Evolutionary conservation across 2,888 invertebrate species (phyloP).

Genomic region (Amiota communis): DNA sequence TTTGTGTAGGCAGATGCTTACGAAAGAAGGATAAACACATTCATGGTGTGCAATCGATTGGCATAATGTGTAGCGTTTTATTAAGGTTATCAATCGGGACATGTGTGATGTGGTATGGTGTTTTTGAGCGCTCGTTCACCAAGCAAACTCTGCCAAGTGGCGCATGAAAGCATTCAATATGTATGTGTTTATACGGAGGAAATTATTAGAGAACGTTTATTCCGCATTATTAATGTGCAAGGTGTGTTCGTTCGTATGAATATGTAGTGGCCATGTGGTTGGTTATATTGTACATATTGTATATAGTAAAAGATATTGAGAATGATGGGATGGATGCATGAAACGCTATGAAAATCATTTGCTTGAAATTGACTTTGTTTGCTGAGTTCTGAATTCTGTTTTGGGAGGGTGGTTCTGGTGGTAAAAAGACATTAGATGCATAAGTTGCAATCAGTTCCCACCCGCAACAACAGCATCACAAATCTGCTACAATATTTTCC

Average conservation of each 20-base stretch:
- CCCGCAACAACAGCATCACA: too few species aligned
- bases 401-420: not conserved
- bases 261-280: conserved; percentile 37
- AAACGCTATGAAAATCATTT: not conserved
- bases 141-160: conserved; percentile 45
- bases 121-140: conserved; percentile 27
- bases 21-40: conserved; percentile 65
- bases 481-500: too few species aligned
- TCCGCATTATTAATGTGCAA: conserved; percentile 63
- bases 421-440: conserved; percentile 6
- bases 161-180: conserved; percentile 61
- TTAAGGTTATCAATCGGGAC: conserved; percentile 64
- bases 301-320: too few species aligned
- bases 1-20: conserved; percentile 39
- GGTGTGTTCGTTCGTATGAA: conserved; percentile 11
- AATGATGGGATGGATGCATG: not conserved
- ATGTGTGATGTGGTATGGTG: conserved; percentile 40
- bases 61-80: conserved; percentile 68
- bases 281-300: too few species aligned
- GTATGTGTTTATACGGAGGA: conserved; percentile 64
- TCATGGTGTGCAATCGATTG: conserved; percentile 69
- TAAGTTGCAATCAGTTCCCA: not conserved
- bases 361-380: too few species aligned
- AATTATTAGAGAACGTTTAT: conserved; percentile 66
- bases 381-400: too few species aligned